These are phyloP conservation scores for Gerris buenoi DNA, from an alignment of 1,140 invertebrate species.

Conservation along the genomic window DNA sequence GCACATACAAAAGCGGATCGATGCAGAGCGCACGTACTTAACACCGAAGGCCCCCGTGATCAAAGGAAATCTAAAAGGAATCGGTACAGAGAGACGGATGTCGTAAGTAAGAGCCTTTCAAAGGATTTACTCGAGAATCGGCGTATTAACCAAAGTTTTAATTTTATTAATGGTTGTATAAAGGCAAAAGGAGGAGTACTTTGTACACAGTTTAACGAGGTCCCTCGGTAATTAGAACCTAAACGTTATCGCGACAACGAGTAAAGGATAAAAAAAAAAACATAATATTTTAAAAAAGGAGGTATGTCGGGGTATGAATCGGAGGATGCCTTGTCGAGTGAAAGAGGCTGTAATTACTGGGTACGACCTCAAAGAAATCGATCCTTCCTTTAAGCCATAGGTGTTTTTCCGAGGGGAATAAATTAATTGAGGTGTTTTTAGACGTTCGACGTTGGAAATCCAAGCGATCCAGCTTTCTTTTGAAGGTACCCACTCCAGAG, in stretches of 20 bases:
- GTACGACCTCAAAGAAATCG: conserved; percentile 13
- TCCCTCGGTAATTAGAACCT: neutral
- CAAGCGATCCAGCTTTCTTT: too few species aligned
- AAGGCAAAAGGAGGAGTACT: neutral
- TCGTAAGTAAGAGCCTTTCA: neutral
- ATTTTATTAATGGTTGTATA: neutral
- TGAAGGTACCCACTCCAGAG: too few species aligned
- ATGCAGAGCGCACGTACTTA: too few species aligned
- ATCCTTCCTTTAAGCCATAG: conserved; percentile 10
- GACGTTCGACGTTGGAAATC: neutral
- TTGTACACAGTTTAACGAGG: neutral
- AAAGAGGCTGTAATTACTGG: conserved; percentile 10
- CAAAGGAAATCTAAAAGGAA: too few species aligned
- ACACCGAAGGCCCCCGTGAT: neutral
- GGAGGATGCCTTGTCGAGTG: conserved; percentile 1
- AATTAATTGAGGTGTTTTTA: conserved; percentile 13
- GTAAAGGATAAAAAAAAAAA: neutral
- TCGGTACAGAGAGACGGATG: neutral
- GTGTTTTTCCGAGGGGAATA: conserved; percentile 15
- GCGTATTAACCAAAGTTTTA: neutral
- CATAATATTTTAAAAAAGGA: neutral
- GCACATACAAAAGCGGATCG: too few species aligned
- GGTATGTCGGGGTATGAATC: conserved; percentile 4
- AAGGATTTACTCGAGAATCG: neutral
- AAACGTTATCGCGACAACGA: neutral